Percentiles rank a stretch among this genome's conserved stretches.
These are phyloP conservation scores for Drosophila atripex DNA, from an alignment of 2,888 invertebrate species.

Conservation along the genomic window DNA sequence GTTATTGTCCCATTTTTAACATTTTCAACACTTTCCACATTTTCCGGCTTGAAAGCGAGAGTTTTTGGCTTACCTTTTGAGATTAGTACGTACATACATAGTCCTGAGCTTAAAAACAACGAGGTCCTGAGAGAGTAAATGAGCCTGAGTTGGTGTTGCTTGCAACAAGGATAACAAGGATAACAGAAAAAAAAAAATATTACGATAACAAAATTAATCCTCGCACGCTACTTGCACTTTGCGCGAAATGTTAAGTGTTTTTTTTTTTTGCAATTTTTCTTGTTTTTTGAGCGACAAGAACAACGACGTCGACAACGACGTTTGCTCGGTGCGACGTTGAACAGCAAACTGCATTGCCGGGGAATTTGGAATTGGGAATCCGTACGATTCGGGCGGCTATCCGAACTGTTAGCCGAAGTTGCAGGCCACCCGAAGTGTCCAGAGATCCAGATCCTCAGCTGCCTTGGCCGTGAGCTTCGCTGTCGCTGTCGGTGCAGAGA, in stretches of 20 bases:
- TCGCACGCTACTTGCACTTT: slow-evolving; percentile 11
- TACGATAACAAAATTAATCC: not conserved
- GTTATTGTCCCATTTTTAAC: slow-evolving; percentile 22
- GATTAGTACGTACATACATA: not conserved
- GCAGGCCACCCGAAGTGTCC: slow-evolving; percentile 1
- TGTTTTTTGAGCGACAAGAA: slow-evolving; percentile 33
- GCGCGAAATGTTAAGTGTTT: slow-evolving; percentile 3
- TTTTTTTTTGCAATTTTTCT: slow-evolving; percentile 19
- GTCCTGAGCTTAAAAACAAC: not conserved
- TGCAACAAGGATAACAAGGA: slow-evolving; percentile 19
- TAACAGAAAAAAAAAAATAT: slow-evolving; percentile 10
- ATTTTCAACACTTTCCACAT: not conserved
- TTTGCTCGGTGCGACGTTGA: slow-evolving; percentile 73
- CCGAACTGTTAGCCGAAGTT: not conserved
- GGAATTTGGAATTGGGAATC: slow-evolving; percentile 2
- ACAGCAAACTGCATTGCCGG: slow-evolving; percentile 64
- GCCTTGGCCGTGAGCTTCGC: slow-evolving; percentile 10
- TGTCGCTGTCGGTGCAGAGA: slow-evolving; percentile 11
- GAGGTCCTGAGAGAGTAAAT: slow-evolving; percentile 14
- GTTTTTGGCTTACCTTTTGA: slow-evolving; percentile 36
- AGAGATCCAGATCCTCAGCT: slow-evolving; percentile 24
- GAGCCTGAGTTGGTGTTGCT: slow-evolving; percentile 10
- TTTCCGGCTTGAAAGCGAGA: slow-evolving; percentile 51
- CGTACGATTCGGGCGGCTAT: slow-evolving; percentile 1
- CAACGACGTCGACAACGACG: slow-evolving; percentile 58